phyloP scores from a whole-genome alignment of 2,113 vertebrate species.

The Rhinogobius similis region DNA sequence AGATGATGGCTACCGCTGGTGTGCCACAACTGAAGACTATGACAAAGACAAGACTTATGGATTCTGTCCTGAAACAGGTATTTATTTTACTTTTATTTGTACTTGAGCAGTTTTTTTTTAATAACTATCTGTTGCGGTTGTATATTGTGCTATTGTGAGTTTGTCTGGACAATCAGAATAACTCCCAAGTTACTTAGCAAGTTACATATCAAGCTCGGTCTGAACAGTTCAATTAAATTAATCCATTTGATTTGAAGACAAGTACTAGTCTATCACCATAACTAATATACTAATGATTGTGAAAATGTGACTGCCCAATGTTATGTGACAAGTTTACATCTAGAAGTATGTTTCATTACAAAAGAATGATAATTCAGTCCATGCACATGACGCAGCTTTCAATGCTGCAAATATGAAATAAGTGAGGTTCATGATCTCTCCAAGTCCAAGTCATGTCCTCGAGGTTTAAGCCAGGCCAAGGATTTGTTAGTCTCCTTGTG shows the following conservation, averaged over 20 bases:
- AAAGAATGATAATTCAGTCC: neutral
- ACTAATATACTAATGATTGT: too few relatives aligned
- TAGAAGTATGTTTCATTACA: too few relatives aligned
- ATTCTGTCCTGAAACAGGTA: constrained; percentile 94
- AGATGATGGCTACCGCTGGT: constrained; percentile 96
- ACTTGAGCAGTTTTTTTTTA: neutral
- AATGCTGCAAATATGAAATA: neutral
- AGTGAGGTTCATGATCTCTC: neutral
- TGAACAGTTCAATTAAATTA: neutral
- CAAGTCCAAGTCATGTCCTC: neutral
- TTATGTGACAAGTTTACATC: too few relatives aligned
- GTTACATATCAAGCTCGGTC: neutral
- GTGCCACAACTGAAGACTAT: constrained; percentile 92
- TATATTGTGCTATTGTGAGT: neutral
- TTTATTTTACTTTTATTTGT: neutral
- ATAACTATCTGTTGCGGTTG: neutral
- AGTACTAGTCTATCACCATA: too few relatives aligned
- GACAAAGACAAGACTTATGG: constrained; percentile 91
- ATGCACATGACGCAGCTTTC: neutral
- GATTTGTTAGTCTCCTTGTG: constrained; percentile 48
- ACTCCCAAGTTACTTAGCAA: neutral
- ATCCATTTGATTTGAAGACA: too few relatives aligned
- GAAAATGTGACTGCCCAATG: too few relatives aligned
- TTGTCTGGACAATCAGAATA: neutral
- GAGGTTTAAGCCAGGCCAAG: neutral